Evolutionary conservation across 2,113 vertebrate species (phyloP).

Genomic region (Scartelaos histophorus): DNA sequence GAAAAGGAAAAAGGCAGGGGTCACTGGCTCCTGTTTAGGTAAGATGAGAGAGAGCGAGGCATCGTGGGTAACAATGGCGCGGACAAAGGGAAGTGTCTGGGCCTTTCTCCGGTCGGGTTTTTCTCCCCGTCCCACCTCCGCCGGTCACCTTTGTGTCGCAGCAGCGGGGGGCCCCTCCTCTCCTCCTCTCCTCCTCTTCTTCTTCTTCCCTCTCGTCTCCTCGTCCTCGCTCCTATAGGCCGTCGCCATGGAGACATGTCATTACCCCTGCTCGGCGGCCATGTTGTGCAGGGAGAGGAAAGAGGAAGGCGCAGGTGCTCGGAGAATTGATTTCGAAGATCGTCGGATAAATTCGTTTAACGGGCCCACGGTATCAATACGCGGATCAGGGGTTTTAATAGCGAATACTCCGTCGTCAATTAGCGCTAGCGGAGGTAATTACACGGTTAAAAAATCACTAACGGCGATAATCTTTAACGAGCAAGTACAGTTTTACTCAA

Average conservation of each 20-base stretch:
- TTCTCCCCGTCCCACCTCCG: slow-evolving; percentile 53
- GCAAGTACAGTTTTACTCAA: not conserved
- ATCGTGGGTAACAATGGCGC: slow-evolving; percentile 52
- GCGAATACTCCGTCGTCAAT: not conserved
- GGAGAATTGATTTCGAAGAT: not conserved
- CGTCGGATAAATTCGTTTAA: not conserved
- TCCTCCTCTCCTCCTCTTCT: too few species aligned
- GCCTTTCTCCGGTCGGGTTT: slow-evolving; percentile 23
- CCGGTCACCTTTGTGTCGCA: slow-evolving; percentile 72
- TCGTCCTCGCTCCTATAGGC: slow-evolving; percentile 38
- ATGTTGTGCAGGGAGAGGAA: slow-evolving; percentile 62
- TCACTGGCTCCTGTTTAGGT: slow-evolving; percentile 56
- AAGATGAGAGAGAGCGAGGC: slow-evolving; percentile 56
- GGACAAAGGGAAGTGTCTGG: slow-evolving; percentile 58
- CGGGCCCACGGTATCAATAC: not conserved
- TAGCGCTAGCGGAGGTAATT: not conserved
- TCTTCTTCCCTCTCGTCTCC: too few species aligned
- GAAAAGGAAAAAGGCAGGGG: slow-evolving; percentile 58
- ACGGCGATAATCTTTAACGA: not conserved
- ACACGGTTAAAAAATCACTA: not conserved
- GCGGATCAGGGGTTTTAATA: not conserved
- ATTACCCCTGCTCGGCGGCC: slow-evolving; percentile 63
- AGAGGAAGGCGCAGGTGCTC: slow-evolving; percentile 31
- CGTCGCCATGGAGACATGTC: slow-evolving; percentile 51
- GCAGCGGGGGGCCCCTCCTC: slow-evolving; percentile 41